phyloP scores from a whole-genome alignment of 2,113 vertebrate species.

The Tragelaphus imberbis region DNA sequence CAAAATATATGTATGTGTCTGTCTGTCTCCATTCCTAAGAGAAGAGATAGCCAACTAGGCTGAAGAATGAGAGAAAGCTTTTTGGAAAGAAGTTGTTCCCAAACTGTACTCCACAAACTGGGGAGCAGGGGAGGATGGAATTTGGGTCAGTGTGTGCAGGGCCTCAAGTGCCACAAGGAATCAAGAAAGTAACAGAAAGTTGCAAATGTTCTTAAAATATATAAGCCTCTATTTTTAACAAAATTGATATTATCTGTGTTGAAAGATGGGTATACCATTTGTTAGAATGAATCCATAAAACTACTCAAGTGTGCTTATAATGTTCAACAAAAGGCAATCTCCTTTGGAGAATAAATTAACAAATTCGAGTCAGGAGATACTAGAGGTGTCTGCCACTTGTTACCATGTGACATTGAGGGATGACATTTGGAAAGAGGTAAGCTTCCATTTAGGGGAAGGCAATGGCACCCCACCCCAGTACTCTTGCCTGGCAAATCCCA shows the following conservation, averaged over 20 bases:
- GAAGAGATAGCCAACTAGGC: background rate
- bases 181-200: background rate
- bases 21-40: background rate
- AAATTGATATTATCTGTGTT: background rate
- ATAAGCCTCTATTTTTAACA: background rate
- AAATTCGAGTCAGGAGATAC: background rate
- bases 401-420: background rate
- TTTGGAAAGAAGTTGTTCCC: background rate
- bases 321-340: background rate
- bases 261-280: background rate
- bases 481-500: too few relatives aligned
- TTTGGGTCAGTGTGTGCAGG: background rate
- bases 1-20: background rate
- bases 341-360: background rate
- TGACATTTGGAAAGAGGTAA: background rate
- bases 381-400: accelerated
- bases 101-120: background rate
- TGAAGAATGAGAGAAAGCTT: background rate
- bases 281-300: constrained; percentile 42
- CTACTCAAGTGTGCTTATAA: background rate
- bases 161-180: background rate
- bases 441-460: too few relatives aligned
- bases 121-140: background rate
- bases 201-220: background rate
- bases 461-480: too few relatives aligned